Evolutionary conservation across 1,140 invertebrate genomes (phyloP), one percentile per base, ranked within the genome.

Genomic region (Drosophila sulfurigaster): DNA sequence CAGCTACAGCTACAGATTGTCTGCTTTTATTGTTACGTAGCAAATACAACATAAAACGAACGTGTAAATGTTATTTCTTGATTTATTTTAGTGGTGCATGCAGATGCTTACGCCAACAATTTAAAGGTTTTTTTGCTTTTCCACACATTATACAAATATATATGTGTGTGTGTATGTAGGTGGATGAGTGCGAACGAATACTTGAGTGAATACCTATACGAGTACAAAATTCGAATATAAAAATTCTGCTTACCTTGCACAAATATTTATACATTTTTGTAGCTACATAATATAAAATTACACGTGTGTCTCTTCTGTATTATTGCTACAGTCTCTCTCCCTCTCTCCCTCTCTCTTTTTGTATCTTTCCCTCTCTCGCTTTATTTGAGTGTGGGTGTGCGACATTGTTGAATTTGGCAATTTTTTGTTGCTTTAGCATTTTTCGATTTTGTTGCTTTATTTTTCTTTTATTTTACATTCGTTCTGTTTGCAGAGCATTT

Each of bases 1-100:
- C 11, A 11, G 11, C 32, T 7, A 2, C 35, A 10, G 35, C 35
- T 43, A 52, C 56, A 58, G 72, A 13, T 41, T 58, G 68, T 66
- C 74, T 79, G 65, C 75, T 78, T 87, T 88, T 88, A 89, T 88
- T 88, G 83, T 88, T 88, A 88, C 83, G 85, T 85, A 78, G 83
- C 83, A 88, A 88, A 88, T 88, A 89, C 85, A 89, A 81, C 85
- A 89, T 89, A 89, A 89, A 89, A 79, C 78, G 85, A 89, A 89
- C 85, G 85, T 89, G 85, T 89, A 89, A 89, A 89, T 89, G 85
- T 89, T 89, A 89, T 89, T 89, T 89, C 85, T 89, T 89, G 85
- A 89, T 89, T 89, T 89, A 89, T 89, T 89, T 89, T 82, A 82
- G 85, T 82, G 81, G 78, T 85, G 81, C 85, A 89, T 89, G 85